These are phyloP conservation scores for Spatula clypeata DNA, from an alignment of 2,797 vertebrate genomes.

Conservation along the genomic window DNA sequence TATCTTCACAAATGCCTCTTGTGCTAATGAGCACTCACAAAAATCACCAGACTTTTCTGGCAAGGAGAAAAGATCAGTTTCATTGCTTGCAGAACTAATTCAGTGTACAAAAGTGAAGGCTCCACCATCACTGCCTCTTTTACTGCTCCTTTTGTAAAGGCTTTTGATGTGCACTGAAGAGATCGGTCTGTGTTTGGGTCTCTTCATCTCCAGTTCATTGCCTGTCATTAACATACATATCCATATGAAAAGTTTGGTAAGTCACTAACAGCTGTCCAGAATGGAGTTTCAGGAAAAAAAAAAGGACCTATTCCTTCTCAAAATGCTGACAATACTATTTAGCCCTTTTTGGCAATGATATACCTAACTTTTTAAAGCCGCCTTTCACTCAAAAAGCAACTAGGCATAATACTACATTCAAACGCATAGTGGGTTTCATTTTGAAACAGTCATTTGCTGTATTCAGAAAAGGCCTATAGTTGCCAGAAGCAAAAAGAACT, in stretches of 20 bases:
- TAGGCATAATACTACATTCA: conserved; percentile 94
- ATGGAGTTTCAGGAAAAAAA: conserved; percentile 89
- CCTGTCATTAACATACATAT: conserved; percentile 99
- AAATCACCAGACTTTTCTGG: conserved; percentile 99
- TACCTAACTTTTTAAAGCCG: conserved; percentile 99
- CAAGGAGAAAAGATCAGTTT: conserved; percentile 99
- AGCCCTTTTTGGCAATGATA: conserved; percentile 98
- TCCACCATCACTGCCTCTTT: conserved; percentile 97
- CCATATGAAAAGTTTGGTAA: conserved; percentile 99
- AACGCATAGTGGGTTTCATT: conserved; percentile 88
- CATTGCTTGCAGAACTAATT: conserved; percentile 99
- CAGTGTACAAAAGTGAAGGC: conserved; percentile 99
- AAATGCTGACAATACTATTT: conserved; percentile 99
- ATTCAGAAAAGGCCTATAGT: conserved; percentile 87
- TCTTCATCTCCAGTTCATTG: conserved; percentile 99
- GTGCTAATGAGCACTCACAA: conserved; percentile 99
- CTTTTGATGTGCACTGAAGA: conserved; percentile 99
- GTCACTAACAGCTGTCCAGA: conserved; percentile 99
- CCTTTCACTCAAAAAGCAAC: conserved; percentile 94
- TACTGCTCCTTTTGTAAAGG: conserved; percentile 99
- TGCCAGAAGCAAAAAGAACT: conserved; percentile 83
- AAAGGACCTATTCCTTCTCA: conserved; percentile 92
- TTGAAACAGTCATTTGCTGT: conserved; percentile 91
- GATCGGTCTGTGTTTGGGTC: conserved; percentile 95
- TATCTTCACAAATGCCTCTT: conserved; percentile 99